Evolutionary conservation across 2,797 vertebrate genomes (phyloP).

Genomic region (Intellagama lesueurii): DNA sequence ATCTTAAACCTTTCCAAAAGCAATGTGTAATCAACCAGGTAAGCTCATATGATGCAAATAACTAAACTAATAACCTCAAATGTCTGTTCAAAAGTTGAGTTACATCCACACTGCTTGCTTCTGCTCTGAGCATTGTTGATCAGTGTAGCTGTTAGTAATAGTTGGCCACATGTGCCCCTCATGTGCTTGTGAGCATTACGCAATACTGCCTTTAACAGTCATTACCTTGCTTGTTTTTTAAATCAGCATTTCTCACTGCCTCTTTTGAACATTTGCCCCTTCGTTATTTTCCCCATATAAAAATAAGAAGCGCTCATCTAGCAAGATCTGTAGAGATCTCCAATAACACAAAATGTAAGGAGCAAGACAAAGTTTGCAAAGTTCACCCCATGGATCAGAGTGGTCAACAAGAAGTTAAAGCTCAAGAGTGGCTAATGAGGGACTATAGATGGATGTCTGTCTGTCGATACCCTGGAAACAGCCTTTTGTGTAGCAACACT

Average conservation of each 20-base stretch:
- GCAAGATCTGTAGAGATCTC: not conserved
- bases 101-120: not conserved
- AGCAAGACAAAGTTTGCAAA: not conserved
- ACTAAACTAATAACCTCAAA: conserved; percentile 4
- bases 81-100: not conserved
- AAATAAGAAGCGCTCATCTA: not conserved
- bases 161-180: not conserved
- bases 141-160: not conserved
- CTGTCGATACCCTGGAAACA: not conserved
- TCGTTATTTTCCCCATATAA: no score
- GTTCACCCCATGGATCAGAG: not conserved
- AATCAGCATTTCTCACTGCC: not conserved
- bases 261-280: not conserved
- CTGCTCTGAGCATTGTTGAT: not conserved
- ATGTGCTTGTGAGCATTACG: not conserved
- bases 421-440: not conserved
- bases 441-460: not conserved
- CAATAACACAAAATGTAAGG: not conserved
- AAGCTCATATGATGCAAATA: conserved; percentile 31
- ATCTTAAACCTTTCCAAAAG: conserved; percentile 47
- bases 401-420: not conserved
- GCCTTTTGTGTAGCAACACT: not conserved
- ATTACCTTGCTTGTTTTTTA: not conserved
- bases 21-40: conserved; percentile 57
- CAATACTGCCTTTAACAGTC: no score